Evolutionary conservation across 2,113 vertebrate species (phyloP).

Genomic region (Callionymus lyra): DNA sequence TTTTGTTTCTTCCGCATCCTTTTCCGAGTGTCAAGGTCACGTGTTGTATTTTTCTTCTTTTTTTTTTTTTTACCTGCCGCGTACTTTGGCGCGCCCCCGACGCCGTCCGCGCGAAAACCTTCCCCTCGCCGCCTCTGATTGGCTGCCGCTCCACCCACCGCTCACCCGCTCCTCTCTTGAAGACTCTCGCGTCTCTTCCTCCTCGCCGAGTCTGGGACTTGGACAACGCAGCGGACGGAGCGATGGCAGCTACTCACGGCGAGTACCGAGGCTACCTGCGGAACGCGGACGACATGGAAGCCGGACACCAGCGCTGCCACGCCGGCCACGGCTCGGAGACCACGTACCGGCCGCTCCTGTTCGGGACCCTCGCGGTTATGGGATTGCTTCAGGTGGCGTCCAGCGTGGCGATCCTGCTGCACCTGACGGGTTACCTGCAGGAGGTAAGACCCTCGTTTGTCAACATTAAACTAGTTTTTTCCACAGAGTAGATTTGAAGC

Average conservation of each 20-base stretch:
- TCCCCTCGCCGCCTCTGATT: too few species aligned
- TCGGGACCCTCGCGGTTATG: slow-evolving; percentile 78
- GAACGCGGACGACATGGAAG: slow-evolving; percentile 60
- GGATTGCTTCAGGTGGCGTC: slow-evolving; percentile 90
- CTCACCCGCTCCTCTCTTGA: slow-evolving; percentile 35
- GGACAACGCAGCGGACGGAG: slow-evolving; percentile 28
- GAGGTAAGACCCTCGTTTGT: slow-evolving; percentile 48
- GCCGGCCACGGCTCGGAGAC: slow-evolving; percentile 47
- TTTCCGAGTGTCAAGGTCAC: too few species aligned
- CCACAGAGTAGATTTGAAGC: too few species aligned
- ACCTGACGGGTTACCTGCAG: slow-evolving; percentile 85
- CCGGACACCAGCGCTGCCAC: slow-evolving; percentile 59
- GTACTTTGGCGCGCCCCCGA: too few species aligned
- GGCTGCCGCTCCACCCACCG: slow-evolving; percentile 52
- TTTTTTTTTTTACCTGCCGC: too few species aligned
- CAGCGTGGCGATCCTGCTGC: slow-evolving; percentile 83
- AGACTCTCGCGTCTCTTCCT: slow-evolving; percentile 25
- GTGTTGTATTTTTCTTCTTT: too few species aligned
- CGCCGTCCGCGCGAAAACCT: too few species aligned
- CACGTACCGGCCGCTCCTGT: slow-evolving; percentile 69
- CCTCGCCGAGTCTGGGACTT: slow-evolving; percentile 42
- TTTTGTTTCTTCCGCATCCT: too few species aligned
- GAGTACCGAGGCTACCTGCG: slow-evolving; percentile 66
- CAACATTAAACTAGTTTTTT: too few species aligned
- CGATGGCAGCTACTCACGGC: slow-evolving; percentile 69